A percentile compares a stretch with the other conserved stretches of the same genome.
phyloP scores from a whole-genome alignment of 2,888 invertebrate species.

The Pristionchus entomophagus region DNA sequence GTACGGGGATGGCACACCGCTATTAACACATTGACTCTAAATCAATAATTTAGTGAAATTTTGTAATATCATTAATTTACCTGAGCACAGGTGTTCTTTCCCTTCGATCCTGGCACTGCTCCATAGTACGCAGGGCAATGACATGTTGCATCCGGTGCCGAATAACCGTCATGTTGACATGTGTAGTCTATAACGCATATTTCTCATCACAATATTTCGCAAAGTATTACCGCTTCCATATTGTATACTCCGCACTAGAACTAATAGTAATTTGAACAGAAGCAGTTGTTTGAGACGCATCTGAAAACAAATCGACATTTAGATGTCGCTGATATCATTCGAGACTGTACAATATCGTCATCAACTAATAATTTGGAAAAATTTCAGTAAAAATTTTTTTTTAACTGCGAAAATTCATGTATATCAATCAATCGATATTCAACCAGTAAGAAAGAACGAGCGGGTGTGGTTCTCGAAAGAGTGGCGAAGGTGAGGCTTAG shows the following conservation, averaged over 20 bases:
- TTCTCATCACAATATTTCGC: background rate
- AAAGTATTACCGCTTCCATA: background rate
- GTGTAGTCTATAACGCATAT: constrained; percentile 7
- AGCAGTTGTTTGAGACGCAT: constrained; percentile 45
- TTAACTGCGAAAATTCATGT: too few relatives aligned
- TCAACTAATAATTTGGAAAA: too few relatives aligned
- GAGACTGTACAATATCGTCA: background rate
- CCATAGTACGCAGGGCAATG: background rate
- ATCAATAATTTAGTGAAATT: background rate
- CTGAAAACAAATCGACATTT: background rate
- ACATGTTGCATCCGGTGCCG: background rate
- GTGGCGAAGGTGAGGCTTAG: constrained; percentile 38
- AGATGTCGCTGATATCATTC: too few relatives aligned
- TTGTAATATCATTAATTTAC: background rate
- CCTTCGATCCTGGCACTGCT: too few relatives aligned
- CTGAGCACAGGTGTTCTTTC: background rate
- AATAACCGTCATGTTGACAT: constrained; percentile 23
- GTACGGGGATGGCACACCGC: background rate
- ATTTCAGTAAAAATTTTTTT: too few relatives aligned
- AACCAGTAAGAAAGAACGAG: background rate
- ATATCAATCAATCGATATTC: constrained; percentile 6
- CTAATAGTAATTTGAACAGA: background rate
- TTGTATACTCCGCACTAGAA: background rate
- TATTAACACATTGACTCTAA: constrained; percentile 13
- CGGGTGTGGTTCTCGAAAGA: constrained; percentile 19